Evolutionary conservation across 2,888 invertebrate species (phyloP).

Genomic region (Scaptodrosophila latifasciaeformis): DNA sequence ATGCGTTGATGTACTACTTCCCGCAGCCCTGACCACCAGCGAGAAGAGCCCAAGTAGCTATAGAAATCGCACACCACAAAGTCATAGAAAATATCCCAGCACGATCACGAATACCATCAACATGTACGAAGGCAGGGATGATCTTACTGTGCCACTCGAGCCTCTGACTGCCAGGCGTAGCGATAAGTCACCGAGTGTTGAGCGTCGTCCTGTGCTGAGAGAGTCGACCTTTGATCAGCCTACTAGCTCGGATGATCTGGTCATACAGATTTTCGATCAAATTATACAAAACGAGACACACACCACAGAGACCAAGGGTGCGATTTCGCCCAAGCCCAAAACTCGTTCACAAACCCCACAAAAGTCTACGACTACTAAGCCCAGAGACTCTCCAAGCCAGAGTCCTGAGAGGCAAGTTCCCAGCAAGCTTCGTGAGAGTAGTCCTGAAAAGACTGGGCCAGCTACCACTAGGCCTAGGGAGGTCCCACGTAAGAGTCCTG

Average conservation of each 20-base stretch:
- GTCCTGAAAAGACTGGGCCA: not conserved
- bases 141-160: constrained; percentile 15
- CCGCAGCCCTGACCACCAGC: constrained; percentile 50
- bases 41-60: constrained; percentile 35
- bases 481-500: constrained; percentile 14
- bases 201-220: constrained; percentile 53
- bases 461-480: not conserved
- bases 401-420: constrained; percentile 23
- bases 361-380: not conserved
- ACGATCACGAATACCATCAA: constrained; percentile 12
- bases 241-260: constrained; percentile 18
- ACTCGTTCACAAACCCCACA: no score
- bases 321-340: not conserved
- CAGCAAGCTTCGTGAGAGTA: not conserved
- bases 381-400: constrained; percentile 4
- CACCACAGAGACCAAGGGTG: constrained; percentile 16
- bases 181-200: constrained; percentile 51
- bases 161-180: constrained; percentile 34
- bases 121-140: not conserved
- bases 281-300: constrained; percentile 41
- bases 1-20: constrained; percentile 46
- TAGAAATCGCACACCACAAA: constrained; percentile 45
- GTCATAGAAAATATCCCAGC: constrained; percentile 33
- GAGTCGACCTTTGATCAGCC: constrained; percentile 57
- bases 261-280: constrained; percentile 39